Evolutionary conservation across 2,888 invertebrate genomes (phyloP), one percentile per base, ranked within the genome.

Genomic region (Oscheius sp.): DNA sequence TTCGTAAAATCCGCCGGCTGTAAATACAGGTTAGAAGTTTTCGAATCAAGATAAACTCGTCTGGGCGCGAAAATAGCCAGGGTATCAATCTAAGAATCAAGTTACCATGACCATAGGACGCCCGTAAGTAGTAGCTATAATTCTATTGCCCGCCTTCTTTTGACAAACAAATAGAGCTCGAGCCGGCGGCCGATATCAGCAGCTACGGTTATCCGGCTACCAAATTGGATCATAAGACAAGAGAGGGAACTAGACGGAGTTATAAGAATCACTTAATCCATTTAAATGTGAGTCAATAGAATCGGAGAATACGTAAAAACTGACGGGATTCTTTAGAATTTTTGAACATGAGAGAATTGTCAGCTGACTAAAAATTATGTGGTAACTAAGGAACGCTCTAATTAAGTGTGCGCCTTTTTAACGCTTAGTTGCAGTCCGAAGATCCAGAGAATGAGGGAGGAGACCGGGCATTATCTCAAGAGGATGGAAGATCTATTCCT

Each of bases 61-160:
- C 35, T 35, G 35, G 35, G 35, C 35, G 9, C 35, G 5, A 35
- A 35, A 35, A 35, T 35, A 35, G 35, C 35, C 35, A 35, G 35
- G 35, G 35, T 35, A 35, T 35, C 35, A 35, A 35, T 35, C 35
- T 35, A 35, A 35, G 35, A 35, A 35, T 35, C 35, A 35, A 35
- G 35, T 35, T 35, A 35, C 35, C 35, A 35, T 35, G 35, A 35
- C 35, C 35, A 35, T 35, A 35, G 35, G 35, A 35, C 35, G 35
- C 5, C 35, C 3, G 35, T 35, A 35, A 35, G 35, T 35, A 35
- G 35, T 35, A 35, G 35, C 35, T 43, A 61, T 41, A 61, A 61
- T 61, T 61, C 18, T 23, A 61, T 61, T 61, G 29, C 43, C 61
- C 61, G 43, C 43, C 61, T 29, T 43, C 61, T 61, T 61, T 61